Percentiles rank a stretch among this genome's conserved stretches.
Evolutionary conservation across 2,113 vertebrate genomes (phyloP).

Genomic region (Lichenostomus cassidix): DNA sequence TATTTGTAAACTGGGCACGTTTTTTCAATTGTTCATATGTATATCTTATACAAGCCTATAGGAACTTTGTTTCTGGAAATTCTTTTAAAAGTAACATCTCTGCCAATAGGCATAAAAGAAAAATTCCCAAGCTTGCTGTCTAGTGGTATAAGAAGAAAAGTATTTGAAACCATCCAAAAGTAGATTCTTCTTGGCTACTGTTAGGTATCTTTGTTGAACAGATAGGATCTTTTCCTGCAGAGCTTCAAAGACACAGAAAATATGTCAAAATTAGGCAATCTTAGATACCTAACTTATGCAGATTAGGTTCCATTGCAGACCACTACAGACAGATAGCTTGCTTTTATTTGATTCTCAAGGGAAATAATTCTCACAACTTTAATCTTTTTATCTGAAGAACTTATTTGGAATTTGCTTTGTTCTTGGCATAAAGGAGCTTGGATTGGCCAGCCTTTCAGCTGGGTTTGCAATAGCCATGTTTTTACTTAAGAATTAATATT

Average conservation of each 20-base stretch:
- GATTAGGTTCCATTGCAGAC: neutral
- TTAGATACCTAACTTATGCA: neutral
- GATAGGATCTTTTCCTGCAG: neutral
- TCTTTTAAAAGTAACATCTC: neutral
- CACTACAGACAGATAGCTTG: neutral
- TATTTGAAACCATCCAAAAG: neutral
- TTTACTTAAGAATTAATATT: neutral
- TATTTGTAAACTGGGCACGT: neutral
- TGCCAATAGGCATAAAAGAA: neutral
- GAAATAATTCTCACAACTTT: neutral
- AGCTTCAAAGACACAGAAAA: neutral
- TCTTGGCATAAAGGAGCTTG: neutral
- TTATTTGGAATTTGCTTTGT: neutral
- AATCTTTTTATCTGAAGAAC: neutral
- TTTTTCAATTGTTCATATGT: neutral
- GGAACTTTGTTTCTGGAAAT: neutral
- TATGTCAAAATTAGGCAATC: neutral
- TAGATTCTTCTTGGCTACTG: neutral
- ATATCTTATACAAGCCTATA: neutral
- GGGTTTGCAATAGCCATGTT: neutral
- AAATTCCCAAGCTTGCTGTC: neutral
- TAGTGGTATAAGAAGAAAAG: neutral
- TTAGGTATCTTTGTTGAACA: neutral
- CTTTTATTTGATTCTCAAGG: neutral
- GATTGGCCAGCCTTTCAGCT: neutral